Percentiles rank a stretch among this genome's conserved stretches.
phyloP scores from a whole-genome alignment of 2,113 vertebrate genomes.

The Sminthopsis crassicaudata region DNA sequence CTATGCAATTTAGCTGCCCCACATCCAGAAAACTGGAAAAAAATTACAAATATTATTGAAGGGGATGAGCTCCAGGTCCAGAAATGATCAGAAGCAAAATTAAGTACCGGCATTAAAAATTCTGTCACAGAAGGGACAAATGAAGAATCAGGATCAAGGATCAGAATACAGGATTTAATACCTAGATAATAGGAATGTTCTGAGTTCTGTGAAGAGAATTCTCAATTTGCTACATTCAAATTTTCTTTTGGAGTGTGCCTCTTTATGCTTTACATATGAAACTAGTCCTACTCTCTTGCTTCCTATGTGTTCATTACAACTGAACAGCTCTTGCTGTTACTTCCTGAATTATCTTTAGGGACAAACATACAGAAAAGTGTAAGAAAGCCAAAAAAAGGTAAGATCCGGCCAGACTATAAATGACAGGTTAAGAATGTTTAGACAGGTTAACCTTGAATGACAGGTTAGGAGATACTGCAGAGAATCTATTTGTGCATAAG shows the following conservation, averaged over 20 bases:
- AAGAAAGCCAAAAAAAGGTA: background rate
- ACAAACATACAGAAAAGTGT: background rate
- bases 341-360: background rate
- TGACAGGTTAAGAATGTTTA: too few relatives aligned
- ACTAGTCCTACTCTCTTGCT: background rate
- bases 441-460: background rate
- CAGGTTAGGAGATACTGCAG: background rate
- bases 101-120: background rate
- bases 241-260: background rate
- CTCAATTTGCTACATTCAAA: background rate
- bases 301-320: background rate
- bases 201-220: background rate
- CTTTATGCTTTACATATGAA: background rate
- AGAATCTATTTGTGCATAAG: background rate
- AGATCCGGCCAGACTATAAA: background rate
- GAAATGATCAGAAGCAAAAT: background rate
- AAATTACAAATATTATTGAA: background rate
- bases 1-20: too few relatives aligned
- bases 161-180: background rate
- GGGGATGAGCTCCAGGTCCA: background rate
- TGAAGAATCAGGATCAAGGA: background rate
- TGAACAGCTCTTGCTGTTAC: background rate
- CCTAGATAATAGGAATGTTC: background rate
- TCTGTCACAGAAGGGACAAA: background rate
- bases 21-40: background rate